phyloP scores from a whole-genome alignment of 1,140 invertebrate genomes.

The Bombus cullumanus region DNA sequence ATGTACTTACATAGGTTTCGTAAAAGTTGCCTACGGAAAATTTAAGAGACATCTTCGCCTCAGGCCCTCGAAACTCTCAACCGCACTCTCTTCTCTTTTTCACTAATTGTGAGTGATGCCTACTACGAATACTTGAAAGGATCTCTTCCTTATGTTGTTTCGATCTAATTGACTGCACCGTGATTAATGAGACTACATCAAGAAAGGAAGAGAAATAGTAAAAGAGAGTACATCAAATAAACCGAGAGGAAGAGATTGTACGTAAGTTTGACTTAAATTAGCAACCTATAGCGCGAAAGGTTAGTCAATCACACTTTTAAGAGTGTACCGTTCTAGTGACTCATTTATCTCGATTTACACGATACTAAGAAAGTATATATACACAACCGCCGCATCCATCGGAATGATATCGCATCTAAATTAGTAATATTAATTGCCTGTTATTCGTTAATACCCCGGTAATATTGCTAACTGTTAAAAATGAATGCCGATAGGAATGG shows the following conservation, averaged over 20 bases:
- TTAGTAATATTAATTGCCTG: slow-evolving; percentile 49
- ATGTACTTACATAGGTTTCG: slow-evolving; percentile 79
- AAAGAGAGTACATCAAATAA: slow-evolving; percentile 58
- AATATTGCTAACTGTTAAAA: slow-evolving; percentile 9
- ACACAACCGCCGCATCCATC: slow-evolving; percentile 13
- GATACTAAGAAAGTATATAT: slow-evolving; percentile 39
- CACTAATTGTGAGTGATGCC: slow-evolving; percentile 22
- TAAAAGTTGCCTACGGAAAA: slow-evolving; percentile 80
- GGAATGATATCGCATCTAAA: slow-evolving; percentile 13
- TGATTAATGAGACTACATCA: slow-evolving; percentile 75
- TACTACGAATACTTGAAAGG: slow-evolving; percentile 23
- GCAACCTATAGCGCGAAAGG: slow-evolving; percentile 80
- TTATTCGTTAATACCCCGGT: slow-evolving; percentile 27
- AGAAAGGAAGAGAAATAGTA: slow-evolving; percentile 63
- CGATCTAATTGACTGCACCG: slow-evolving; percentile 73
- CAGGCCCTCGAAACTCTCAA: neutral
- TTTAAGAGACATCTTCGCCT: slow-evolving; percentile 75
- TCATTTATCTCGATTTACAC: slow-evolving; percentile 73
- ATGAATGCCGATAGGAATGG: too few relatives aligned
- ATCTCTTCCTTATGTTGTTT: slow-evolving; percentile 56
- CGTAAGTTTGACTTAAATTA: slow-evolving; percentile 80
- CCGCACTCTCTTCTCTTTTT: slow-evolving; percentile 4
- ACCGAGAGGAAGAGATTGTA: slow-evolving; percentile 63
- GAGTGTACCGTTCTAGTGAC: slow-evolving; percentile 71
- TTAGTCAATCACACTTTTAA: slow-evolving; percentile 71